Base-by-base conservation (phyloP, 2,888 invertebrate species). In the Eulithis prunata region DNA sequence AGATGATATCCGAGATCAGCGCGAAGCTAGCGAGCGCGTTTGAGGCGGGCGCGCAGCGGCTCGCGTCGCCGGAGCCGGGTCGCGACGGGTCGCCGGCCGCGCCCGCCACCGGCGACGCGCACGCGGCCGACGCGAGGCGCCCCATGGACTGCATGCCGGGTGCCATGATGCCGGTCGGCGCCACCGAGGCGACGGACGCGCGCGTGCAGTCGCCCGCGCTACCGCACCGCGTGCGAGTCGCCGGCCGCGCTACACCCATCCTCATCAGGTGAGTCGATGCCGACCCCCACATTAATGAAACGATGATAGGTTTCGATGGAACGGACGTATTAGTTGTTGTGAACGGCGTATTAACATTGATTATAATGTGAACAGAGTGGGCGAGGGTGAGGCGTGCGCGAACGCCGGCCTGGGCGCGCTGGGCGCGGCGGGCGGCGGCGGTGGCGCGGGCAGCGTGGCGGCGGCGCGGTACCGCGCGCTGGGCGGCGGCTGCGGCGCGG, bases 1-100 rank as follows among this genome's bases (percentile, higher is more conserved):
- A 93, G 73, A 87, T 93, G 86, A 87, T 93, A 75, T 90, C 91
- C 4, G 90, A 92, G 75, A 91, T 90, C 65, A 87, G 87, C 74
- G 87, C 91, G 21, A 87, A 90, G 72, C 75, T 90, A 13, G 87
- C 91, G 51, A 80, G 86, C 58, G 84, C 83, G 0, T 90, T 90
- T 73, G 90, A 91, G 45, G 82, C 83, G n/a, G 81, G 83, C 11
- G 81, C 83, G 0, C 82, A 82, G 41, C 75, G 77, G 47, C 71
- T 66, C 4, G 61, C 69, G 7, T 74, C 66, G 43, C 74, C 70
- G 57, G 75, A 69, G 59, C 70, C 65, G 57, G 64, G 69, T 47
- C 71, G 71, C 38, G 75, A 70, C 67, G 71, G 63, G 46, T 72
- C 73, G 12, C 70, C 74, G 6, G 73, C 71, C 21, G 72, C 74